phyloP scores from a whole-genome alignment of 2,888 invertebrate genomes.

The Magallana nippona region DNA sequence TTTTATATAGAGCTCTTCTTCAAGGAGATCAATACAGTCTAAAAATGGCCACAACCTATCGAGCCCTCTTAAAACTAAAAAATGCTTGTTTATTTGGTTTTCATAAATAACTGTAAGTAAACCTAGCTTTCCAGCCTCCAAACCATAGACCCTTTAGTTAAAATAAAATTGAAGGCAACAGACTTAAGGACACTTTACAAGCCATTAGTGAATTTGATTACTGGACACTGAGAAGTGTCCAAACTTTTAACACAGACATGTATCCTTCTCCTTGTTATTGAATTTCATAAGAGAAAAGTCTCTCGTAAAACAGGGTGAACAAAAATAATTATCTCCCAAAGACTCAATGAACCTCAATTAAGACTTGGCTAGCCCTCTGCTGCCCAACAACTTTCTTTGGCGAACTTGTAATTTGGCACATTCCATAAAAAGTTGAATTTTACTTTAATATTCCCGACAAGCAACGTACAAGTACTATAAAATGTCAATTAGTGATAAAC shows the following conservation, averaged over 20 bases:
- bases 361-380: constrained; percentile 1
- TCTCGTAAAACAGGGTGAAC: not conserved
- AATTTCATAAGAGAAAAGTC: constrained; percentile 42
- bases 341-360: constrained; percentile 40
- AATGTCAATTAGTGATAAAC: constrained; percentile 50
- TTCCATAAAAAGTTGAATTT: constrained; percentile 40
- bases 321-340: constrained; percentile 41
- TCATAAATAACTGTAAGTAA: too few species aligned
- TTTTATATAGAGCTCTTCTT: too few species aligned
- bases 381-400: constrained; percentile 12
- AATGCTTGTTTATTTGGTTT: too few species aligned
- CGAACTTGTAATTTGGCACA: not conserved
- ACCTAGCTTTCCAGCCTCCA: too few species aligned
- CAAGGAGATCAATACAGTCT: too few species aligned
- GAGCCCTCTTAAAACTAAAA: too few species aligned
- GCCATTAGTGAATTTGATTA: constrained; percentile 42
- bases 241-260: constrained; percentile 31
- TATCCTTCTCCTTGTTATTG: constrained; percentile 31
- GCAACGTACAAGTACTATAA: constrained; percentile 46
- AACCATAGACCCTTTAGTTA: too few species aligned
- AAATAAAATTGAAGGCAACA: not conserved
- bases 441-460: constrained; percentile 43
- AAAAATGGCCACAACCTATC: too few species aligned
- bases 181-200: not conserved
- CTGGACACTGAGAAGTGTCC: constrained; percentile 37